Conservation (phyloP, 2,797 vertebrate genomes). For the Liasis olivaceus region DNA sequence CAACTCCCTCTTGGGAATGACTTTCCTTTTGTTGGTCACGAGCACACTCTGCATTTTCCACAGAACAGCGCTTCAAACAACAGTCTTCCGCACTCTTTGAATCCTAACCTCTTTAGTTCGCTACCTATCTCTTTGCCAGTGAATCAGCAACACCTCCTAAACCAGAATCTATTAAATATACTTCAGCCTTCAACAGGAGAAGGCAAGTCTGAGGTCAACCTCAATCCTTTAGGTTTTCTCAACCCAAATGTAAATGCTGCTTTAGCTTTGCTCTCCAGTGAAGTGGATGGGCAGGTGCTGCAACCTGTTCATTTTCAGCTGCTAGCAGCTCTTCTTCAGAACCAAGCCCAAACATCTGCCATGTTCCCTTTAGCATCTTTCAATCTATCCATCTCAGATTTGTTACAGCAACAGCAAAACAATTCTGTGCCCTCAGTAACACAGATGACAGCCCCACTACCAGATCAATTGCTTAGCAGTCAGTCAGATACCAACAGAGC, state of each 20-base stretch:
- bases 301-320: slow-evolving; percentile 82
- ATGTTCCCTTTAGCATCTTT: slow-evolving; percentile 79
- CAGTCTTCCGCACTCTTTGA: slow-evolving; percentile 80
- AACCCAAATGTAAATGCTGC: slow-evolving; percentile 80
- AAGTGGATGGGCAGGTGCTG: slow-evolving; percentile 78
- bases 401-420: slow-evolving; percentile 74
- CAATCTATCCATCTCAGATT: slow-evolving; percentile 78
- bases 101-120: slow-evolving; percentile 79
- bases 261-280: slow-evolving; percentile 78
- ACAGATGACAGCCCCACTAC: slow-evolving; percentile 71
- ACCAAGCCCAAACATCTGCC: slow-evolving; percentile 79
- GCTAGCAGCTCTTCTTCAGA: slow-evolving; percentile 79
- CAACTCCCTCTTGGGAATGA: slow-evolving; percentile 77
- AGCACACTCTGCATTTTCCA: slow-evolving; percentile 79
- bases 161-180: slow-evolving; percentile 83
- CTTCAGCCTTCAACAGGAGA: slow-evolving; percentile 82
- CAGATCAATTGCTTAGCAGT: slow-evolving; percentile 75
- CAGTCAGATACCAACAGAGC: slow-evolving; percentile 74
- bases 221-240: slow-evolving; percentile 80
- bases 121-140: slow-evolving; percentile 81
- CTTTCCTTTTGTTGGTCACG: slow-evolving; percentile 78
- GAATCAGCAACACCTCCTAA: slow-evolving; percentile 85
- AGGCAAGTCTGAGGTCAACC: slow-evolving; percentile 82
- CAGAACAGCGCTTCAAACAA: slow-evolving; percentile 77
- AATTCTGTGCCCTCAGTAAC: slow-evolving; percentile 71